Base-by-base conservation (phyloP, 2,113 vertebrate species). In the Fulmarus glacialis region DNA sequence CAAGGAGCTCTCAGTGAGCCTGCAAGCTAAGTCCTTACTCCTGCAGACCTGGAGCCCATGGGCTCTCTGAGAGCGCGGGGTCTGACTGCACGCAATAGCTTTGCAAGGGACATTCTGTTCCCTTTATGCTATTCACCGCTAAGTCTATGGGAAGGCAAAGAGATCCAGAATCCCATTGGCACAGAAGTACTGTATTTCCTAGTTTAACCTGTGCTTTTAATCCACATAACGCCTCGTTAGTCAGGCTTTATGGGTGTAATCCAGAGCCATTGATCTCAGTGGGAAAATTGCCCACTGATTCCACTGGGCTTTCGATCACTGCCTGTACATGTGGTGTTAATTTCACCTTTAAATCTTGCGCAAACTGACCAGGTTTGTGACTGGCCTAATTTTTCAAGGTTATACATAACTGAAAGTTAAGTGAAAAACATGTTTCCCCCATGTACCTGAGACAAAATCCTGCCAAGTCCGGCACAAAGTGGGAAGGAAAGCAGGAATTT, bases 181-280 rank as follows among this genome's bases (percentile, higher is more conserved):
- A 80, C 58, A 82, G 23, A 45, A 56, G 79, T 68, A 73, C 68
- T 52, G 16, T 87, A 53, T 91, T 93, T 96, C 63, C 56, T 89
- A 73, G n/a, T 87, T 95, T 75, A 84, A 90, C 87, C 87, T 89
- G 63, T 91, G 82, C 23, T 86, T 87, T 95, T 97, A 97, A 86
- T 90, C 80, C 58, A 59, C 45, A n/a, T 86, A 96, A 84, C 56
- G 3, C 78, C 79, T 95, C 71, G 0, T 95, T 95, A 91, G 64
- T 93, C 63, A 87, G 80, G 30, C 73, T 92, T 97, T 97, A 87
- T 90, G 89, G 87, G 87, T 85, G 81, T 90, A 95, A 96, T 95
- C 84, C 70, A 96, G 89, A 94, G 42, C 48, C 82, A 82, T 34
- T 93, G 93, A 96, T 96, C 91, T 97, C 71, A 30, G 34, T 91